Evolutionary conservation across 2,888 invertebrate species (phyloP), one percentile per base, ranked within the genome.

Genomic region (Dastarcus helophoroides): DNA sequence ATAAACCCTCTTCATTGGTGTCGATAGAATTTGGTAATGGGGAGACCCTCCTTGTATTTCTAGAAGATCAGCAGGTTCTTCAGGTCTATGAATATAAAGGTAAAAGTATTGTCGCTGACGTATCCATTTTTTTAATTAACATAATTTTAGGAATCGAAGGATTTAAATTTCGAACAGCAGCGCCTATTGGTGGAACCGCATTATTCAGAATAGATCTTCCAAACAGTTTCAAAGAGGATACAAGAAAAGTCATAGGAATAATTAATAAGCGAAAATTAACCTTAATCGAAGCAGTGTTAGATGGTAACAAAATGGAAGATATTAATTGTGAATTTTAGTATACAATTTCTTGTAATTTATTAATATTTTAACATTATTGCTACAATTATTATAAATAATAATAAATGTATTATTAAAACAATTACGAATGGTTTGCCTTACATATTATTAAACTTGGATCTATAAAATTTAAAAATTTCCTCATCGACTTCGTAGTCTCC

Each of bases 11-110:
- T 9, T 64, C 64, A 2, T 48, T 74, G 14, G 46, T 63, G 10
- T 54, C 61, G 2, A 32, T 62, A 3, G 55, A 60, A 35, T 57
- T 62, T 38, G 41, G 47, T 13, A 60, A 54, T 26, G 65, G 65
- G 14, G 66, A 69, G 44, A 68, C 67, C 1, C 42, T 71, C n/a
- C 40, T 71, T 9, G 56, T 60, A 7, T 69, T 67, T 37, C 48
- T 69, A 14, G 68, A 70, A 46, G 47, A 62, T 36, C 28, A 46
- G 29, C 47, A 43, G 40, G 41, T 39, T 4, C 36, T 67, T n/a
- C 55, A 58, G 39, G 47, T 67, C 29, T 66, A 63, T 31, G 64
- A 67, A 42, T 67, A 67, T 36, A 60, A 56, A 55, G 67, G 65
- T 63, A 48, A 39, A 16, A 19, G 22, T 17, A 17, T 17, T n/a